Evolutionary conservation across 2,888 invertebrate species (phyloP).

Genomic region (Chaetoderma sp.): DNA sequence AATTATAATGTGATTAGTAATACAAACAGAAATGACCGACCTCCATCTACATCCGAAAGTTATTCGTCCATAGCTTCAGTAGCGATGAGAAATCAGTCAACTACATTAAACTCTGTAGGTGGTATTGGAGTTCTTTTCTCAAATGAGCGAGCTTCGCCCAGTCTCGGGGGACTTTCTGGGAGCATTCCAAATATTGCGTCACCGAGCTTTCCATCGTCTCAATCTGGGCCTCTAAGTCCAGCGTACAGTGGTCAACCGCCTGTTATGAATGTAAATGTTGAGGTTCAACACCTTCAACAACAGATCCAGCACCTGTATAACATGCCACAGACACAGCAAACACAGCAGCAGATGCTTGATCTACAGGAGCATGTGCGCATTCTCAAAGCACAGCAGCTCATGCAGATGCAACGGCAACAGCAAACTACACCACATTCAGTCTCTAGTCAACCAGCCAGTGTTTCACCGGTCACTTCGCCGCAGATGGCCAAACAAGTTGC

Average conservation of each 20-base stretch:
- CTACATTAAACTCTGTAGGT: slow-evolving; percentile 27
- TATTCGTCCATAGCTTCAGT: slow-evolving; percentile 34
- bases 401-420: slow-evolving; percentile 17
- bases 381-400: slow-evolving; percentile 48
- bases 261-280: slow-evolving; percentile 43
- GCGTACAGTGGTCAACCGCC: too few relatives aligned
- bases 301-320: slow-evolving; percentile 61
- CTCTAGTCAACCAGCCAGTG: slow-evolving; percentile 8
- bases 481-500: neutral
- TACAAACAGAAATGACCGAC: slow-evolving; percentile 32
- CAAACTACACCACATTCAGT: neutral
- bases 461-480: slow-evolving; percentile 1
- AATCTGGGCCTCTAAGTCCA: too few relatives aligned
- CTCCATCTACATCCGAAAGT: slow-evolving; percentile 30
- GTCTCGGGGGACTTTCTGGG: too few relatives aligned
- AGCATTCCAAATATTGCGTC: too few relatives aligned
- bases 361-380: slow-evolving; percentile 58
- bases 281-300: slow-evolving; percentile 55
- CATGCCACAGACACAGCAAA: slow-evolving; percentile 60
- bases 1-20: too few relatives aligned
- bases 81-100: slow-evolving; percentile 19
- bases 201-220: too few relatives aligned
- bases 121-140: too few relatives aligned
- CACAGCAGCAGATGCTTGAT: slow-evolving; percentile 63
- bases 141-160: too few relatives aligned